Base-by-base conservation (phyloP, 2,113 vertebrate genomes). In the Podilymbus podiceps region DNA sequence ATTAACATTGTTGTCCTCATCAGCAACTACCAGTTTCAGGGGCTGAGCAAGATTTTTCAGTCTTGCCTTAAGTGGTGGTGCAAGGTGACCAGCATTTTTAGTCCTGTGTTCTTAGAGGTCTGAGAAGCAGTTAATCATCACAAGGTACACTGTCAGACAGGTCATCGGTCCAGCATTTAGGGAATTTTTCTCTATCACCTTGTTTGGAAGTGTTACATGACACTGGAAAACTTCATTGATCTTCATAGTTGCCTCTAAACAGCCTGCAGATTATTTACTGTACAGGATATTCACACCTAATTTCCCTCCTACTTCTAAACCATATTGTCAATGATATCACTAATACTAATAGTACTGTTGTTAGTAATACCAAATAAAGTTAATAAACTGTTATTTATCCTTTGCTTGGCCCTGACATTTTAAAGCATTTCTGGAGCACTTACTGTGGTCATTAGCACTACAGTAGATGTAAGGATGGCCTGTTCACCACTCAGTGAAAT, bases 1-100 rank as follows among this genome's bases (percentile, higher is more conserved):
- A n/a, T 85, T 93, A 46, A 12, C 92, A 94, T 83, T 96, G 95
- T 94, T 91, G 92, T 94, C 77, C 90, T 82, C 30, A 35, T 88
- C 85, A 96, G 94, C 93, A 97, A 72, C 92, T 93, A 98, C 91
- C 96, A 96, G 88, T 95, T 98, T 96, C 96, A 89, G 82, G 38
- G 28, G 49, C 52, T 56, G 81, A 97, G 85, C 77, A 95, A 46
- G 89, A 97, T 93, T 88, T 94, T 89, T 95, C 86, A 77, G 75
- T 97, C 95, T 96, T 94, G 88, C 74, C 81, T 95, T 85, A 79
- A 88, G 86, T 96, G 62, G 62, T 47, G 74, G 58, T 74, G n/a
- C 71, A 96, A 93, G 74, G 78, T 89, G 89, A 88, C 20, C 49
- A 93, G 35, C 35, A 72, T 84, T 86, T 95, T 96, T 82, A 68